Evolutionary conservation across 2,797 vertebrate genomes (phyloP).

Genomic region (Psittacula derbiana): DNA sequence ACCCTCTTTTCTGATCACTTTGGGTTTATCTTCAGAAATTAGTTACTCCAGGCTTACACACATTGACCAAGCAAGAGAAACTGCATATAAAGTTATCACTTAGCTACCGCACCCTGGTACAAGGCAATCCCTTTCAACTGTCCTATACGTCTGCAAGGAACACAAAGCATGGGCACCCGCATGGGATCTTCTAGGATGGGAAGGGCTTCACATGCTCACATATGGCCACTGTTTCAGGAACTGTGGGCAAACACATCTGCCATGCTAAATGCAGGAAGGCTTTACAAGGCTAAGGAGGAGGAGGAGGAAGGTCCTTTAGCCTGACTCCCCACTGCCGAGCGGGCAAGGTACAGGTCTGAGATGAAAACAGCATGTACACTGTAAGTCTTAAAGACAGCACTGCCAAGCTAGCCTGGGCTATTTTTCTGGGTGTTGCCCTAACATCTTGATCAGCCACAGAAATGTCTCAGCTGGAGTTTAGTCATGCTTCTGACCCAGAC

Average conservation of each 20-base stretch:
- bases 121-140: not conserved
- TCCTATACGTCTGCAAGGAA: not conserved
- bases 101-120: not conserved
- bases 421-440: constrained; percentile 66
- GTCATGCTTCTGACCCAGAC: constrained; percentile 65
- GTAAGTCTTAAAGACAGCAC: not conserved
- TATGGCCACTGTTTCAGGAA: not conserved
- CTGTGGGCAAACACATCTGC: fast-evolving
- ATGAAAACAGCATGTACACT: not conserved
- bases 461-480: constrained; percentile 62
- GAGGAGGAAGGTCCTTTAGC: not conserved
- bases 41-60: not conserved
- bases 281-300: not conserved
- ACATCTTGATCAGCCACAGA: constrained; percentile 61
- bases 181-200: not conserved
- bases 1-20: not conserved
- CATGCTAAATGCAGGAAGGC: not conserved
- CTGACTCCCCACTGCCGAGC: not conserved
- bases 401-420: constrained; percentile 7
- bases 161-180: not conserved
- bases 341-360: not conserved
- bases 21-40: not conserved
- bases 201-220: not conserved
- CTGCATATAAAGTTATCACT: not conserved
- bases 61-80: not conserved